Percentiles rank a stretch among this genome's conserved stretches.
phyloP scores from a whole-genome alignment of 2,797 vertebrate species.

The Cyprinella venusta region DNA sequence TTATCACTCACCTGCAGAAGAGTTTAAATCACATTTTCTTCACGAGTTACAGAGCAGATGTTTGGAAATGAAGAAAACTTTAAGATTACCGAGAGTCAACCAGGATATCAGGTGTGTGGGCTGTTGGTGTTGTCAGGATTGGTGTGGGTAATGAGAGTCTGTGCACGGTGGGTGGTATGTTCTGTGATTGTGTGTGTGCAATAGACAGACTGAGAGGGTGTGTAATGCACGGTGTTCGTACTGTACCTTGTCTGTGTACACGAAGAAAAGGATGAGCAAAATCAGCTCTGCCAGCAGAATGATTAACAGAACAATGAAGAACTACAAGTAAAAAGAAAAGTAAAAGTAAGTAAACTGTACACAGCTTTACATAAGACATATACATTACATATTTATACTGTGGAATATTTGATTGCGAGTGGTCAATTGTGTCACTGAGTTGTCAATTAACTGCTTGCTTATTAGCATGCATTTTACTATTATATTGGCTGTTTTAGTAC shows the following conservation, averaged over 20 bases:
- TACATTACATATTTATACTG: background rate
- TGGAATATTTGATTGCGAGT: background rate
- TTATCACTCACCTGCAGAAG: constrained; percentile 88
- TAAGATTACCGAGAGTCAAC: background rate
- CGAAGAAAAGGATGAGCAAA: constrained; percentile 95
- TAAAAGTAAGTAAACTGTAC: background rate
- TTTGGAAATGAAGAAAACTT: constrained; percentile 4
- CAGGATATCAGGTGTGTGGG: constrained; percentile 30
- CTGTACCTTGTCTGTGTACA: constrained; percentile 93
- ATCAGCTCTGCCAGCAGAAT: constrained; percentile 95
- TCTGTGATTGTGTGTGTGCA: constrained; percentile 7
- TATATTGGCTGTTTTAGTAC: background rate
- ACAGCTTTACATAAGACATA: background rate
- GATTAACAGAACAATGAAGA: constrained; percentile 93
- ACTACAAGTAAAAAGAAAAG: constrained; percentile 75
- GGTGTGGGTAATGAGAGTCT: constrained; percentile 19
- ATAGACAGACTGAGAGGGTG: background rate
- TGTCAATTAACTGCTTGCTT: background rate
- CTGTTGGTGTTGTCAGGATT: background rate
- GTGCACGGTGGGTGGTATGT: background rate
- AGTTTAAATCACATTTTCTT: constrained; percentile 16
- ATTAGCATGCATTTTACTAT: background rate
- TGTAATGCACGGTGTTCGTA: constrained; percentile 28
- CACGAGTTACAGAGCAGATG: background rate
- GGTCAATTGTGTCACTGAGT: background rate